Evolutionary conservation across 2,797 vertebrate genomes (phyloP).

Genomic region (Coendou prehensilis): DNA sequence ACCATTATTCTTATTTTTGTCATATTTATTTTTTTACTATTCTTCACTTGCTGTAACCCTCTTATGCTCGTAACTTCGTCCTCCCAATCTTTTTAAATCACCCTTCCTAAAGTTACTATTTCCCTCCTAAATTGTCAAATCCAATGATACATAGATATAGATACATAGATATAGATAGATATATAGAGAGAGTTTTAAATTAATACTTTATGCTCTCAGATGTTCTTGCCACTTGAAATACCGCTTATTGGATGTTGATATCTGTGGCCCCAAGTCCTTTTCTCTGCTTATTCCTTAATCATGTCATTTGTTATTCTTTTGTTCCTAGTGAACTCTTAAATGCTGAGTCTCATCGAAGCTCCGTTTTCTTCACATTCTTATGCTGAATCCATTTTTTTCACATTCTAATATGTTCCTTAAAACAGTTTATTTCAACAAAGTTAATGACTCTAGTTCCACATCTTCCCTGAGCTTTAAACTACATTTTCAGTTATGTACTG

Average conservation of each 20-base stretch:
- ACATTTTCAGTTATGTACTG: neutral
- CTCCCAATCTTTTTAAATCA: neutral
- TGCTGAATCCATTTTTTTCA: neutral
- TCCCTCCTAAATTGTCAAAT: neutral
- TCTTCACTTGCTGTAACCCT: neutral
- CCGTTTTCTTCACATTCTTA: neutral
- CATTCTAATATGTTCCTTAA: neutral
- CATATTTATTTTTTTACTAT: neutral
- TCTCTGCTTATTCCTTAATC: neutral
- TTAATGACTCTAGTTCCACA: neutral
- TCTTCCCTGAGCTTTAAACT: conserved; percentile 50
- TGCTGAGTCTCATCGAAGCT: neutral
- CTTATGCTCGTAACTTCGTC: neutral
- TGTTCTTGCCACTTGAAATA: neutral
- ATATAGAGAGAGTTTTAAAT: neutral
- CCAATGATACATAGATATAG: neutral
- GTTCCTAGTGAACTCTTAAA: neutral
- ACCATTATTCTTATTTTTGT: neutral
- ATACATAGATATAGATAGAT: too few relatives aligned
- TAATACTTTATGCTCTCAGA: neutral
- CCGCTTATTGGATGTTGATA: neutral
- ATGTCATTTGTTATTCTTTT: neutral
- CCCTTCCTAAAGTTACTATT: neutral
- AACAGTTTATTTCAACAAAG: conserved; percentile 11
- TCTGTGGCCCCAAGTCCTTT: neutral